These are phyloP conservation scores for Apostichopus japonicus DNA, from an alignment of 35 echinoderm and acorn worm genomes.

Conservation along the genomic window DNA sequence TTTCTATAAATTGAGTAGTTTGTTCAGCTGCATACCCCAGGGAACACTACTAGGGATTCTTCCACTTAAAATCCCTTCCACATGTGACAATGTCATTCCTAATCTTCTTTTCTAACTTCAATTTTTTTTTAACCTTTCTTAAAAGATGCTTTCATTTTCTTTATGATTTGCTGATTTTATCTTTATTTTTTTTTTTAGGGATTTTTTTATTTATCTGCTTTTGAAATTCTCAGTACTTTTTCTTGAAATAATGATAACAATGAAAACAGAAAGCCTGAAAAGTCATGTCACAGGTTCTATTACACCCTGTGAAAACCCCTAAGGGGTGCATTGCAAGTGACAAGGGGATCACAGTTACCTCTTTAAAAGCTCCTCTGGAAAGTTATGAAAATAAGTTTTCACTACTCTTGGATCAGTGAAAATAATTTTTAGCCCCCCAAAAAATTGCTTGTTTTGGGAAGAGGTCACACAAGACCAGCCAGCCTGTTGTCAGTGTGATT, in stretches of 20 bases:
- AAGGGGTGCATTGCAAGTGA: not conserved
- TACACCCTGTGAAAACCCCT: not conserved
- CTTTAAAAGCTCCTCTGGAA: conserved; percentile 23
- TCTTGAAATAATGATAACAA: not conserved
- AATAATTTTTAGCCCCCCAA: conserved; percentile 42
- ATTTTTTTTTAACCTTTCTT: not conserved
- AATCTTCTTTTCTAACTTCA: not conserved
- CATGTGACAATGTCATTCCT: not conserved
- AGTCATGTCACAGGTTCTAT: conserved; percentile 8
- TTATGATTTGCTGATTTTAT: not conserved
- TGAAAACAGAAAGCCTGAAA: not conserved
- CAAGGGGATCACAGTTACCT: conserved; percentile 1
- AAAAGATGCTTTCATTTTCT: not conserved
- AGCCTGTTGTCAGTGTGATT: no score
- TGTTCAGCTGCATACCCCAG: conserved; percentile 1
- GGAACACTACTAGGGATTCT: not conserved
- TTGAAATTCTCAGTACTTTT: not conserved
- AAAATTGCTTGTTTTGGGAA: conserved; percentile 24
- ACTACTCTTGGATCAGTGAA: not conserved
- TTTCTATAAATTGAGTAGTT: conserved; percentile 7
- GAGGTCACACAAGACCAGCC: not conserved
- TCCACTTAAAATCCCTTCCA: not conserved
- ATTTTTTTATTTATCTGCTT: not conserved
- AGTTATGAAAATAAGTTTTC: conserved; percentile 39
- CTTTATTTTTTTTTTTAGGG: no score